These are phyloP conservation scores for Mus pahari DNA, from an alignment of 2,113 vertebrate genomes.

Conservation along the genomic window DNA sequence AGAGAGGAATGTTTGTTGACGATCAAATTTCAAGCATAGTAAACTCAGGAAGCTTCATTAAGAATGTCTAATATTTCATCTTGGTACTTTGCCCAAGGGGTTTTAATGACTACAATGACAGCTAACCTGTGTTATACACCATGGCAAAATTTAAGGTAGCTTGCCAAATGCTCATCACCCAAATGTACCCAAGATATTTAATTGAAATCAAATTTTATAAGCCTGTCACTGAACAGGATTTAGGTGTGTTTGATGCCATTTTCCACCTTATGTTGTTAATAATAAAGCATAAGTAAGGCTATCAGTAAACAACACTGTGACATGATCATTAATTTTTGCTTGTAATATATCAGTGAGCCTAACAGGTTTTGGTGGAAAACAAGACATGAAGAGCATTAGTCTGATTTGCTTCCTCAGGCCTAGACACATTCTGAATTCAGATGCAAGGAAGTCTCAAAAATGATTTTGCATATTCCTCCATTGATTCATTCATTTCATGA, in stretches of 20 bases:
- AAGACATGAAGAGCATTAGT: neutral
- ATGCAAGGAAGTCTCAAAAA: neutral
- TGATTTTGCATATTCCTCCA: neutral
- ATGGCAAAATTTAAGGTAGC: conserved; percentile 30
- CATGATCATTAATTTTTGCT: neutral
- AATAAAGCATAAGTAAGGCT: neutral
- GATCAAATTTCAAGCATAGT: conserved; percentile 11
- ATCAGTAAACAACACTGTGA: neutral
- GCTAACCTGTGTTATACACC: neutral
- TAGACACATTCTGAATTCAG: neutral
- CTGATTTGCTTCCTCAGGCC: neutral
- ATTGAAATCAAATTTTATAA: conserved; percentile 42
- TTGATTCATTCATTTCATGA: conserved; percentile 14
- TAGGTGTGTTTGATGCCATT: conserved; percentile 33
- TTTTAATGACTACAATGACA: conserved; percentile 24
- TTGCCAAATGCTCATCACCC: conserved; percentile 21
- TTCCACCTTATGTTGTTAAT: neutral
- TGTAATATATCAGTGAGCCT: neutral
- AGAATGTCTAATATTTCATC: conserved; percentile 68
- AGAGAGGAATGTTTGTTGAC: neutral
- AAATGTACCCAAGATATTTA: conserved; percentile 30
- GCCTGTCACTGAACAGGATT: neutral
- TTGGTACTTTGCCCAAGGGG: neutral
- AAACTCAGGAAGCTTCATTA: conserved; percentile 52
- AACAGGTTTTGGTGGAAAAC: neutral